Evolutionary conservation across 2,113 vertebrate species (phyloP).

Genomic region (Eclectus roratus): DNA sequence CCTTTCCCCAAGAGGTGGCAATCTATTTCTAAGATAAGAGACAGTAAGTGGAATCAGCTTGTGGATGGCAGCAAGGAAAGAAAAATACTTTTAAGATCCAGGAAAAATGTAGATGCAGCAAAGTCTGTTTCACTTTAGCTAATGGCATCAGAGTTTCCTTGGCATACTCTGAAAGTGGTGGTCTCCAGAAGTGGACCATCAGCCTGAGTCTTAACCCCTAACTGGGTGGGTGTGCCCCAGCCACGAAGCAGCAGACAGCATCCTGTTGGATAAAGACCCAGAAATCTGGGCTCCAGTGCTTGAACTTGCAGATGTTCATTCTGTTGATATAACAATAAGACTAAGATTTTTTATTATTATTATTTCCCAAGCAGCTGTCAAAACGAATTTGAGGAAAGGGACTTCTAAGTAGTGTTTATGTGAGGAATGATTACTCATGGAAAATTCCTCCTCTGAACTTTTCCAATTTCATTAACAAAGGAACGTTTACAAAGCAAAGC

Average conservation of each 20-base stretch:
- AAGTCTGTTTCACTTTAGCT: not conserved
- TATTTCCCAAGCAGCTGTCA: conserved; percentile 25
- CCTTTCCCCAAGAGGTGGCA: not conserved
- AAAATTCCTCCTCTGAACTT: conserved; percentile 44
- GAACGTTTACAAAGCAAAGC: conserved; percentile 47
- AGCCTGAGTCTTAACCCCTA: not conserved
- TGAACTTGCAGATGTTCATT: not conserved
- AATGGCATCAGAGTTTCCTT: not conserved
- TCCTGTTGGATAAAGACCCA: not conserved
- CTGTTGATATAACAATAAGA: not conserved
- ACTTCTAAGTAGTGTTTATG: not conserved
- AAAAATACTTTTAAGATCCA: not conserved
- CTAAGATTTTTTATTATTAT: not conserved
- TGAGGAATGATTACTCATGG: conserved; percentile 30
- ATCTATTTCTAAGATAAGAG: not conserved
- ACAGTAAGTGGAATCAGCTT: not conserved
- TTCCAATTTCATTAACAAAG: conserved; percentile 48
- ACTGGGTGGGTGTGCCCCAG: not conserved
- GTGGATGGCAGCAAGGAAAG: fast-evolving
- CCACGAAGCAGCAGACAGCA: not conserved
- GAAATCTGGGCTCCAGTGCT: not conserved
- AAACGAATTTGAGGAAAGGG: not conserved
- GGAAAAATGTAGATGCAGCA: not conserved
- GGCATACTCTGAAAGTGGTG: not conserved
- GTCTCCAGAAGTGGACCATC: not conserved